Conservation (phyloP, 1,140 invertebrate species). For the Zaprionus inermis region DNA sequence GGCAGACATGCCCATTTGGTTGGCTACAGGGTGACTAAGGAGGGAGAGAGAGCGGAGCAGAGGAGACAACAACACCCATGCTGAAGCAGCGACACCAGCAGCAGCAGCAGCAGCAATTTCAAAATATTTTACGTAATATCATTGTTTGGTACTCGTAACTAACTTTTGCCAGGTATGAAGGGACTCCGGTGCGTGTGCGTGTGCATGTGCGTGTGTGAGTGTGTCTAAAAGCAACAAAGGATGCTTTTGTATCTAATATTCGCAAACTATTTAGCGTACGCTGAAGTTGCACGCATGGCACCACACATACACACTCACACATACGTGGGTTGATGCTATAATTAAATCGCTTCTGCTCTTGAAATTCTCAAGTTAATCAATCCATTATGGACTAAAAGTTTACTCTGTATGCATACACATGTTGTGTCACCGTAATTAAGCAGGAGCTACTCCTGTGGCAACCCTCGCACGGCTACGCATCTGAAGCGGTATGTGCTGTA, state of each 20-base stretch:
- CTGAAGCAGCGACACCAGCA: slow-evolving; percentile 32
- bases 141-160: slow-evolving; percentile 80
- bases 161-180: slow-evolving; percentile 71
- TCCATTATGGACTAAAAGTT: background rate
- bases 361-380: background rate
- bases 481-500: background rate
- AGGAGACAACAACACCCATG: slow-evolving; percentile 1
- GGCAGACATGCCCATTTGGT: background rate
- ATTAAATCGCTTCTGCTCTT: background rate
- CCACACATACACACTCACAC: no score
- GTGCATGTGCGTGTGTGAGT: background rate
- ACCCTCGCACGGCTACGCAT: slow-evolving; percentile 24
- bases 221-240: slow-evolving; percentile 36
- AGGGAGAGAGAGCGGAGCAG: slow-evolving; percentile 14
- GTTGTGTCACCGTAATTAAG: background rate
- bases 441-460: background rate
- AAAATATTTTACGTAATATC: slow-evolving; percentile 83
- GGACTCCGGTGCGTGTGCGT: slow-evolving; percentile 13
- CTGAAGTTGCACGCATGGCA: slow-evolving; percentile 41
- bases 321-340: slow-evolving; percentile 48
- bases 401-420: background rate
- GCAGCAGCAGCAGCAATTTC: slow-evolving; percentile 64
- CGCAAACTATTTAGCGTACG: slow-evolving; percentile 74
- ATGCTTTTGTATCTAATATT: slow-evolving; percentile 59
- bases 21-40: background rate